Conservation (phyloP, 2,113 vertebrate species). For the Nesogale talazaci region DNA sequence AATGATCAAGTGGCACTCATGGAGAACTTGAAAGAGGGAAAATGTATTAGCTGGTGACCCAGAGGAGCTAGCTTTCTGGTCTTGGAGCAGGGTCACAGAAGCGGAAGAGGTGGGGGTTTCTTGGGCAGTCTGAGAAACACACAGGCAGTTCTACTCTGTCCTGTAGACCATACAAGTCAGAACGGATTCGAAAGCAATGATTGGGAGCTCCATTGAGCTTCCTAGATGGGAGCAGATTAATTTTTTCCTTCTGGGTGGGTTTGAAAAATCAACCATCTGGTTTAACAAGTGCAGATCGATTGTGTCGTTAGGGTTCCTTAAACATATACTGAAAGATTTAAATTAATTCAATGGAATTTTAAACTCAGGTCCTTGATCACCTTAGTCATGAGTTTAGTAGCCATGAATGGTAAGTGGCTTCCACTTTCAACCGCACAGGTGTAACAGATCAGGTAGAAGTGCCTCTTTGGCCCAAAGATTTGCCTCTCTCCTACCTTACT, state of each 20-base stretch:
- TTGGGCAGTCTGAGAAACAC: background rate
- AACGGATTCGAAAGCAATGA: background rate
- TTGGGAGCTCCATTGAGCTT: background rate
- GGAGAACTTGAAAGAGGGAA: no score
- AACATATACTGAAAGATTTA: background rate
- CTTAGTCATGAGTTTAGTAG: background rate
- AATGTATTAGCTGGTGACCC: no score
- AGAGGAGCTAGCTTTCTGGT: background rate
- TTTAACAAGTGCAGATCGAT: background rate
- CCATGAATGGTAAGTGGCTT: background rate
- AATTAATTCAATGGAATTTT: conserved; percentile 29
- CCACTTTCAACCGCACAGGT: background rate
- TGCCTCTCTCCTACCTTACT: background rate
- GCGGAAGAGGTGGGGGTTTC: background rate
- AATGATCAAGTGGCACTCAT: no score
- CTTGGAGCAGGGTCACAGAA: background rate
- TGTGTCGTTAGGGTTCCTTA: background rate
- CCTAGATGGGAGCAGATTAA: background rate
- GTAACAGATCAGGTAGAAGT: background rate
- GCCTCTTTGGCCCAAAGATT: background rate
- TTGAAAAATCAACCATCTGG: background rate
- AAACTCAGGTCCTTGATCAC: conserved; percentile 17
- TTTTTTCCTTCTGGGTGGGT: background rate
- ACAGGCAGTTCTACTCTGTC: no score
- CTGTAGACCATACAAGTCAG: no score